Evolutionary conservation across 2,888 invertebrate genomes (phyloP).

Genomic region (Parascotia fuliginaria): DNA sequence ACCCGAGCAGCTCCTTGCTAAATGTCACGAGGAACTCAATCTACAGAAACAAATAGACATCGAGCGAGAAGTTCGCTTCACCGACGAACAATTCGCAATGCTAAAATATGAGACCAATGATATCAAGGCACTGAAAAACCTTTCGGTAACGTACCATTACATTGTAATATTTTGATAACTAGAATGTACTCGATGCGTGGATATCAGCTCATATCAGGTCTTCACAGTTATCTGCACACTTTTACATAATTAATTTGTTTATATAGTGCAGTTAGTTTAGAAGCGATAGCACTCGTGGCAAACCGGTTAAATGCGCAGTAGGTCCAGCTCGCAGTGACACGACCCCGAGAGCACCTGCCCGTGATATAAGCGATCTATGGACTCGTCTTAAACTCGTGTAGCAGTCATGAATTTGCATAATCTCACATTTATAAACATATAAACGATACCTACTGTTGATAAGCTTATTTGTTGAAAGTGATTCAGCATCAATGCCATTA

Average conservation of each 20-base stretch:
- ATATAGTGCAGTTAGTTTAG: conserved; percentile 23
- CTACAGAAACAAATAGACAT: conserved; percentile 72
- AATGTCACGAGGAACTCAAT: conserved; percentile 70
- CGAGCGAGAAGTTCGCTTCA: conserved; percentile 84
- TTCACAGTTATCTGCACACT: conserved; percentile 26
- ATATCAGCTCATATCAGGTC: conserved; percentile 29
- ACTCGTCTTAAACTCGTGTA: conserved; percentile 38
- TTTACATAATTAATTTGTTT: conserved; percentile 22
- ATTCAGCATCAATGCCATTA: neutral
- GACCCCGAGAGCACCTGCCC: conserved; percentile 46
- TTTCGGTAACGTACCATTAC: conserved; percentile 85
- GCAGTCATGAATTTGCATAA: conserved; percentile 14
- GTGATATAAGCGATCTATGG: conserved; percentile 33
- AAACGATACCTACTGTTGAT: neutral
- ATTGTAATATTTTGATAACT: conserved; percentile 19
- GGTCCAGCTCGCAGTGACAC: conserved; percentile 40
- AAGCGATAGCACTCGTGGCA: conserved; percentile 56
- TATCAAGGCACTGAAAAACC: conserved; percentile 84
- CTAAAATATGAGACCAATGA: conserved; percentile 87
- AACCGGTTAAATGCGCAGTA: conserved; percentile 52
- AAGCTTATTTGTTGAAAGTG: neutral
- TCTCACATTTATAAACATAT: neutral
- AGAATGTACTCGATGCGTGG: conserved; percentile 26
- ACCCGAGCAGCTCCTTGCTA: conserved; percentile 66
- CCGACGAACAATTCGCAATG: conserved; percentile 85